Conservation (phyloP, 2,888 invertebrate genomes). For the Hirtodrosophila alboralis region DNA sequence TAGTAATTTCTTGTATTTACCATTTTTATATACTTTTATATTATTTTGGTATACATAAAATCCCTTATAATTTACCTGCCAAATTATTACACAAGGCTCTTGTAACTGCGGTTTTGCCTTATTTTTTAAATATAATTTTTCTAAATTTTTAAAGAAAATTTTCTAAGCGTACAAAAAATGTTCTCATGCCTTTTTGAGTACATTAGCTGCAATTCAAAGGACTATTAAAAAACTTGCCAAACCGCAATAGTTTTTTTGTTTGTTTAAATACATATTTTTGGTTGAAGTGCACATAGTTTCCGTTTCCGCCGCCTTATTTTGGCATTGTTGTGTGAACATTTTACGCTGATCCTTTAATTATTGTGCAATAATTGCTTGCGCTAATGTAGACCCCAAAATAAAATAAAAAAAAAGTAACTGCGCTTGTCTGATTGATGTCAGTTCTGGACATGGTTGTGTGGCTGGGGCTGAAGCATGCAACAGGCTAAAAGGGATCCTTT, state of each 20-base stretch:
- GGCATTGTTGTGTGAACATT: slow-evolving; percentile 79
- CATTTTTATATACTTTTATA: no score
- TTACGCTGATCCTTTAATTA: slow-evolving; percentile 79
- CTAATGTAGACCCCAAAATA: slow-evolving; percentile 22
- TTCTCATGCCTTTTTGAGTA: slow-evolving; percentile 60
- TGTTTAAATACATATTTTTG: slow-evolving; percentile 25
- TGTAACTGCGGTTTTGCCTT: slow-evolving; percentile 1
- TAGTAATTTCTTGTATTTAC: no score
- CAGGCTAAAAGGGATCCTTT: slow-evolving; percentile 17
- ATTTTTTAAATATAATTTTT: slow-evolving; percentile 17
- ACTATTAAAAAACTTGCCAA: slow-evolving; percentile 36
- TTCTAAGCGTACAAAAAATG: slow-evolving; percentile 48
- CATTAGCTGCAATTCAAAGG: slow-evolving; percentile 18
- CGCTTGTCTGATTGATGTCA: slow-evolving; percentile 46
- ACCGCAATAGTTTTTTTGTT: slow-evolving; percentile 48
- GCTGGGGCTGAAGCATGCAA: slow-evolving; percentile 16
- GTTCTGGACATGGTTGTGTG: slow-evolving; percentile 16
- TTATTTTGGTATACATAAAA: no score
- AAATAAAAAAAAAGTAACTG: slow-evolving; percentile 7
- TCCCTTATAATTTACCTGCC: neutral
- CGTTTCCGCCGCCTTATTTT: slow-evolving; percentile 77
- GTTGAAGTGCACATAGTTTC: slow-evolving; percentile 62
- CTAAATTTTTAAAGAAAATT: slow-evolving; percentile 10
- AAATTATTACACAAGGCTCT: neutral
- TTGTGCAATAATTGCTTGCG: slow-evolving; percentile 55